Percentiles rank a stretch among this genome's conserved stretches.
These are phyloP conservation scores for Harpagifer antarcticus DNA, from an alignment of 2,797 vertebrate genomes.

Conservation along the genomic window DNA sequence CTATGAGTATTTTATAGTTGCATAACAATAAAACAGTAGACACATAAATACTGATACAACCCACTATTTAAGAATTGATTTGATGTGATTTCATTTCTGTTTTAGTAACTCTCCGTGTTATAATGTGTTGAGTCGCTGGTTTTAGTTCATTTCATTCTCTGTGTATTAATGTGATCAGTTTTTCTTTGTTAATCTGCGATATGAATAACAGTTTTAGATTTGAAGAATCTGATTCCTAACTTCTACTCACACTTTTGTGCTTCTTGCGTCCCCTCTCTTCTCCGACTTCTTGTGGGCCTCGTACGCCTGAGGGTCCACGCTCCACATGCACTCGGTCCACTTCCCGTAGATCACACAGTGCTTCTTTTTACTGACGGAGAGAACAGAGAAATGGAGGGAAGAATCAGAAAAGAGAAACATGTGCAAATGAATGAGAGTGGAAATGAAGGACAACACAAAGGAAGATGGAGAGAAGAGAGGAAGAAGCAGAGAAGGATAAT, in stretches of 20 bases:
- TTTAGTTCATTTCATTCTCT: too few species aligned
- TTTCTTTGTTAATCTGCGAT: too few species aligned
- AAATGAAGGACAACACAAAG: slow-evolving; percentile 1
- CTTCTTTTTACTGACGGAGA: slow-evolving; percentile 89
- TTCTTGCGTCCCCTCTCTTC: slow-evolving; percentile 92
- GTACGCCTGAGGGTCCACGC: slow-evolving; percentile 87
- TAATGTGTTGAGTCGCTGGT: too few species aligned
- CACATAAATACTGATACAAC: too few species aligned
- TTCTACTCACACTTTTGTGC: slow-evolving; percentile 80
- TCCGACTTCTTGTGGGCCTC: slow-evolving; percentile 94
- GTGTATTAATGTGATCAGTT: too few species aligned
- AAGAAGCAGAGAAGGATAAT: background rate
- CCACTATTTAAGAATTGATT: too few species aligned
- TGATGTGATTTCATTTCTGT: too few species aligned
- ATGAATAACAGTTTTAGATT: background rate
- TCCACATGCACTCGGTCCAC: slow-evolving; percentile 96
- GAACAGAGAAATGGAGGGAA: too few species aligned
- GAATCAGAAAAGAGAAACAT: slow-evolving; percentile 64
- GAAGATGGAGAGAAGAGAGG: background rate
- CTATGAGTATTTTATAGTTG: too few species aligned
- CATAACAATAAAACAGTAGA: too few species aligned
- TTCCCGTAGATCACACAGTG: slow-evolving; percentile 94
- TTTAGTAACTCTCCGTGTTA: too few species aligned
- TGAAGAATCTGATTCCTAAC: background rate
- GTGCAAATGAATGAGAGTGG: background rate